These are phyloP conservation scores for Lepus oiostolus DNA, from an alignment of 2,797 vertebrate species.

Conservation along the genomic window DNA sequence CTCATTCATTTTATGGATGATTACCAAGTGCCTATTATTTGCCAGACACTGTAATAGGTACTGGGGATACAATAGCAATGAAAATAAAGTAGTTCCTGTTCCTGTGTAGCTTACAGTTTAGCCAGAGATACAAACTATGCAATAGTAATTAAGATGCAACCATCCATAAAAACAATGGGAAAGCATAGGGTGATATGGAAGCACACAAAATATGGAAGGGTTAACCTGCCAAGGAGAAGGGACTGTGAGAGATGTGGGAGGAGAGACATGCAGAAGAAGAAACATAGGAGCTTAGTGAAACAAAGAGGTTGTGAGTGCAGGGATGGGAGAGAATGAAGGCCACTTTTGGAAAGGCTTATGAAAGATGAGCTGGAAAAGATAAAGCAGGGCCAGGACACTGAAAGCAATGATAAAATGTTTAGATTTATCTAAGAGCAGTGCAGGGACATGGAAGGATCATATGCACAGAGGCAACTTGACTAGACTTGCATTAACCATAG, in stretches of 20 bases:
- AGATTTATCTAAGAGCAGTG: not conserved
- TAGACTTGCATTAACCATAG: not conserved
- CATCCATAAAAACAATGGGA: conserved; percentile 62
- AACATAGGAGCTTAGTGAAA: not conserved
- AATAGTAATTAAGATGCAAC: conserved; percentile 60
- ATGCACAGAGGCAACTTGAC: not conserved
- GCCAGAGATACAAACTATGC: conserved; percentile 37
- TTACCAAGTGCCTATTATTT: conserved; percentile 63
- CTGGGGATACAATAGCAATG: conserved; percentile 31
- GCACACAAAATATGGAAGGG: not conserved
- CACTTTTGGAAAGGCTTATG: not conserved
- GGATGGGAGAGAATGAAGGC: not conserved
- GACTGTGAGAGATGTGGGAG: not conserved
- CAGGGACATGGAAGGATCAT: not conserved
- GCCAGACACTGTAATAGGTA: conserved; percentile 15
- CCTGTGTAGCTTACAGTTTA: conserved; percentile 65
- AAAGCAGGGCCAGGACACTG: not conserved
- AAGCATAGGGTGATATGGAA: conserved; percentile 5
- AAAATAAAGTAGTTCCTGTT: conserved; percentile 67
- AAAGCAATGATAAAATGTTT: not conserved
- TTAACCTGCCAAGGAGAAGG: not conserved
- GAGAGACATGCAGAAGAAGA: not conserved
- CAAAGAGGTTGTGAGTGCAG: not conserved
- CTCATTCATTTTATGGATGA: conserved; percentile 53
- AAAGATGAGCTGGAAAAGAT: not conserved